Conservation (phyloP, 2,113 vertebrate species). For the Artemisiospiza belli region DNA sequence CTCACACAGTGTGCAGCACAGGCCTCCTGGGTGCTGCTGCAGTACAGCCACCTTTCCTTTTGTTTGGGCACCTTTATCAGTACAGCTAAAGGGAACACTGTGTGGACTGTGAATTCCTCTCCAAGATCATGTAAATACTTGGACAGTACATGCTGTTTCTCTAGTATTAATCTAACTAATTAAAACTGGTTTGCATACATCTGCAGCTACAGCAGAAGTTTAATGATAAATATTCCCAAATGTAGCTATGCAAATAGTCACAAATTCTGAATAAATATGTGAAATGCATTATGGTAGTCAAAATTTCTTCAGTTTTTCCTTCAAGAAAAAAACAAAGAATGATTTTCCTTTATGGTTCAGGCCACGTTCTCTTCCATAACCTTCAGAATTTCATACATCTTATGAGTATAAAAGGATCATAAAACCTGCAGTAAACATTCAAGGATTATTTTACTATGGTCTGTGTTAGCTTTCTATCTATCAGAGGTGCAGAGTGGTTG, state of each 20-base stretch:
- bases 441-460: neutral
- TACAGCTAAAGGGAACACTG: neutral
- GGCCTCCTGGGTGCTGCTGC: neutral
- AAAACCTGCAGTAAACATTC: neutral
- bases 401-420: neutral
- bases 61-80: neutral
- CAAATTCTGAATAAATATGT: neutral
- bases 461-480: neutral
- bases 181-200: neutral
- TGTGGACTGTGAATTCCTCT: neutral
- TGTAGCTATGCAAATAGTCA: neutral
- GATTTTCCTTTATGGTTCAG: neutral
- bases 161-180: neutral
- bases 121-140: neutral
- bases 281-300: neutral
- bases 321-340: neutral
- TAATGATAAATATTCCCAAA: constrained; percentile 8
- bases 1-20: neutral
- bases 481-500: neutral
- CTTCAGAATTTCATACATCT: neutral
- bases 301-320: neutral
- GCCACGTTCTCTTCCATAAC: neutral
- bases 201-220: neutral
- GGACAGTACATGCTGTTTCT: neutral
- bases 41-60: neutral